phyloP scores from a whole-genome alignment of 2,888 invertebrate species.

The Linnaemya vulpina region DNA sequence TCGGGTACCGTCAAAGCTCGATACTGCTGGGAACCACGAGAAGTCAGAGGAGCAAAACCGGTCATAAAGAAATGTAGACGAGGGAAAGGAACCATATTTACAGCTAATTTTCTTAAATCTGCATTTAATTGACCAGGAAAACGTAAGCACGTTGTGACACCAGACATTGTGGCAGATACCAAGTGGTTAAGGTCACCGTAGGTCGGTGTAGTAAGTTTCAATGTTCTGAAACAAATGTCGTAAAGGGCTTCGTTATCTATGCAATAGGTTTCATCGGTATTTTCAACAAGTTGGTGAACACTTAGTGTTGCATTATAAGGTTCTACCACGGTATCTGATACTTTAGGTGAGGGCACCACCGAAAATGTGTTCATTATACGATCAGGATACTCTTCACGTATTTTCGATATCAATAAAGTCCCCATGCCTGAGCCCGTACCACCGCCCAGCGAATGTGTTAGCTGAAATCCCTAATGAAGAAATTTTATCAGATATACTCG shows the following conservation, averaged over 20 bases:
- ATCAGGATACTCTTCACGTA: constrained; percentile 93
- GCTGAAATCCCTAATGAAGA: constrained; percentile 86
- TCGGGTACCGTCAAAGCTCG: constrained; percentile 95
- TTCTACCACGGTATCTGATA: constrained; percentile 86
- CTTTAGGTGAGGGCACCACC: constrained; percentile 93
- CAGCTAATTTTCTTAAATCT: constrained; percentile 94
- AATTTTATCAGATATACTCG: no score
- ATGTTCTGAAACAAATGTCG: constrained; percentile 95
- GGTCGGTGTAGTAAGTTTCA: constrained; percentile 94
- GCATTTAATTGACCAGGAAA: constrained; percentile 98
- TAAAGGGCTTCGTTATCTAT: constrained; percentile 97
- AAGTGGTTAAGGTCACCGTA: constrained; percentile 97
- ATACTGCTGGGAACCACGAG: constrained; percentile 95
- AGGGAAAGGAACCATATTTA: constrained; percentile 99
- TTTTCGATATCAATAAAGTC: constrained; percentile 93
- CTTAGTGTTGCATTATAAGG: constrained; percentile 96
- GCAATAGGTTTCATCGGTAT: constrained; percentile 95
- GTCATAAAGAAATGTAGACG: constrained; percentile 98
- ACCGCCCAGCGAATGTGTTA: constrained; percentile 93
- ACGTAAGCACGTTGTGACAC: constrained; percentile 92
- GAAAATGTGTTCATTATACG: constrained; percentile 94
- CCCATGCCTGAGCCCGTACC: constrained; percentile 96
- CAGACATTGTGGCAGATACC: constrained; percentile 93
- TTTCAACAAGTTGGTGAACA: constrained; percentile 94
- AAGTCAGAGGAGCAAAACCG: constrained; percentile 96